A percentile compares a stretch with the other conserved stretches of the same genome.
phyloP scores from a whole-genome alignment of 2,888 invertebrate genomes.

The Pachliopta kotzebuea region DNA sequence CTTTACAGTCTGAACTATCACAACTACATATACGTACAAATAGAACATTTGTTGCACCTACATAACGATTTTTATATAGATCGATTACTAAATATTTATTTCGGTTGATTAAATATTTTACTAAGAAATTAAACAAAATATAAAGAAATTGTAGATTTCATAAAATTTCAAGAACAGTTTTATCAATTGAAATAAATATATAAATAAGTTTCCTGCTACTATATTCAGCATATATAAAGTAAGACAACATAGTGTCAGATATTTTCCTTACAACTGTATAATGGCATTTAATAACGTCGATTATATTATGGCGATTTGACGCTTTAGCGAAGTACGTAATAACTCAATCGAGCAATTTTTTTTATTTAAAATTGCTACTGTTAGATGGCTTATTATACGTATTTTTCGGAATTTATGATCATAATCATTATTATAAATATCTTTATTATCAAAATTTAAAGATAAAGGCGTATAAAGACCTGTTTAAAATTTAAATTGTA shows the following conservation, averaged over 20 bases:
- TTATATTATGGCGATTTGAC: conserved; percentile 65
- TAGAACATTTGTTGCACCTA: no score
- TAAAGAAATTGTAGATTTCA: no score
- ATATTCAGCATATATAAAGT: no score
- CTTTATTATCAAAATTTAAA: conserved; percentile 16
- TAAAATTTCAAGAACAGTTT: no score
- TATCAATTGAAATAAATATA: no score
- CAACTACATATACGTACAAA: no score
- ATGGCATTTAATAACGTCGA: conserved; percentile 56
- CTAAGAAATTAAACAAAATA: no score
- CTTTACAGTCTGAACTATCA: no score
- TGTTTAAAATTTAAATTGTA: conserved; percentile 17
- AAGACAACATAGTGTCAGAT: conserved; percentile 8
- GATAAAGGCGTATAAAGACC: conserved; percentile 10
- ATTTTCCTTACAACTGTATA: conserved; percentile 37
- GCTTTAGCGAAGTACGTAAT: conserved; percentile 68
- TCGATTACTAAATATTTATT: no score
- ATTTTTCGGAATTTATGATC: conserved; percentile 29
- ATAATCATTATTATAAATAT: conserved; percentile 22
- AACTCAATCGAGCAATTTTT: conserved; percentile 63
- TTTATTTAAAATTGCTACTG: conserved; percentile 45
- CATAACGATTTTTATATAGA: no score
- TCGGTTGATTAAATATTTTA: no score
- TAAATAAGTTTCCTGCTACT: no score
- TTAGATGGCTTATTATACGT: conserved; percentile 51